phyloP scores from a whole-genome alignment of 2,888 invertebrate species.

The Lasioglossum figueresi region DNA sequence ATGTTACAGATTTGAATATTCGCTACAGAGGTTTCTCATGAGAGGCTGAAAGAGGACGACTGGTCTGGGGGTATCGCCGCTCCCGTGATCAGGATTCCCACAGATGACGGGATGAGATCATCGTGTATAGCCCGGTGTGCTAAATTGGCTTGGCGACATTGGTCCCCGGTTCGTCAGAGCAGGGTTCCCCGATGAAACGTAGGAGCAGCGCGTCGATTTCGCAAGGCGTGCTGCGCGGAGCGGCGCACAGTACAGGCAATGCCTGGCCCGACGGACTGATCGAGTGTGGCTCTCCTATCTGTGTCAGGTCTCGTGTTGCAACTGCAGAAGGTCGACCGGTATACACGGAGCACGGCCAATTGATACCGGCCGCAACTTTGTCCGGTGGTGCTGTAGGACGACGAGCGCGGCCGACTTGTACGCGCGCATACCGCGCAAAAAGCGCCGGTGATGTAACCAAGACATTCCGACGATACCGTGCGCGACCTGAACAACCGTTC shows the following conservation, averaged over 20 bases:
- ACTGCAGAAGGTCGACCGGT: conserved; percentile 84
- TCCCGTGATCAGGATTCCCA: neutral
- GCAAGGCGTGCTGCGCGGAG: conserved; percentile 68
- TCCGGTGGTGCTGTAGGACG: conserved; percentile 65
- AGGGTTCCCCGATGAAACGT: conserved; percentile 65
- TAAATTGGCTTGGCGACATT: conserved; percentile 3
- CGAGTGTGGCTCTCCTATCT: conserved; percentile 76
- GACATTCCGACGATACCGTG: conserved; percentile 64
- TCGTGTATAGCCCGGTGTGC: conserved; percentile 15
- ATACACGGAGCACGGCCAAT: conserved; percentile 76
- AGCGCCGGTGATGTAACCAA: conserved; percentile 69
- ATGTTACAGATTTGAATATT: neutral
- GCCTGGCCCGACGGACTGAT: conserved; percentile 50
- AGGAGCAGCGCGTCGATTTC: conserved; percentile 67
- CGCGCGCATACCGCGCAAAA: conserved; percentile 61
- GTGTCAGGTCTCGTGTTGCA: conserved; percentile 83
- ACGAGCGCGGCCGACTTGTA: conserved; percentile 43
- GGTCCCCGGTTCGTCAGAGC: conserved; percentile 20
- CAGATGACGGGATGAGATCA: conserved; percentile 19
- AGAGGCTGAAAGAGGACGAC: neutral
- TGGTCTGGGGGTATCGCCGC: neutral
- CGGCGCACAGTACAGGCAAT: conserved; percentile 43
- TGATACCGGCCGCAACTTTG: conserved; percentile 75
- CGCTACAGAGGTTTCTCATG: neutral
- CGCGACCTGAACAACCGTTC: conserved; percentile 24